Conservation (phyloP, 2,888 invertebrate genomes). For the Drosophila limbata region DNA sequence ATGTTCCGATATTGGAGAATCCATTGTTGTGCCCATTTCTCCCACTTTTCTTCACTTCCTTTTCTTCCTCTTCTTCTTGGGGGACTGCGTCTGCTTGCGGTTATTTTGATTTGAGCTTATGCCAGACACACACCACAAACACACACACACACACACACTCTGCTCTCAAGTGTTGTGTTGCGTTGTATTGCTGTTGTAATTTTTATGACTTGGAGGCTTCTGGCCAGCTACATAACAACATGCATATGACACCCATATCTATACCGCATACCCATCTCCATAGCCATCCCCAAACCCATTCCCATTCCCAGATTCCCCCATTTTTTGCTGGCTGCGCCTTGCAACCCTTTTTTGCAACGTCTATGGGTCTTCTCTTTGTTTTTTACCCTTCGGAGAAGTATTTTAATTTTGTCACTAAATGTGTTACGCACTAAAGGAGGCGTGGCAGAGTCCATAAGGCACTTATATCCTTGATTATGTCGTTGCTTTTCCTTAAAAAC, state of each 20-base stretch:
- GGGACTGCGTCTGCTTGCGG: constrained; percentile 44
- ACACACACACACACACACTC: constrained; percentile 4
- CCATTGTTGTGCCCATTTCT: constrained; percentile 9
- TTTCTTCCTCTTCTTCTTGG: not conserved
- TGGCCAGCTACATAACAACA: constrained; percentile 11
- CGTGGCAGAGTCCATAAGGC: no score
- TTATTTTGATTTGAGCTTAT: constrained; percentile 61
- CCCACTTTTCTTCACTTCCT: not conserved
- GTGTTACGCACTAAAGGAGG: not conserved
- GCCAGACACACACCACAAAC: constrained; percentile 22
- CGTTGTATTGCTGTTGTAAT: constrained; percentile 45
- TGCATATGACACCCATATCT: constrained; percentile 4
- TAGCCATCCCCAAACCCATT: not conserved
- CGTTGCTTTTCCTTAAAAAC: no score
- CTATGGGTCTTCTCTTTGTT: constrained; percentile 20
- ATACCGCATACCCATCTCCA: not conserved
- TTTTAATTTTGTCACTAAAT: not conserved
- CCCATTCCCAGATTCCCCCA: not conserved
- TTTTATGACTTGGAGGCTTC: constrained; percentile 53
- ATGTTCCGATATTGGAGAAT: constrained; percentile 5
- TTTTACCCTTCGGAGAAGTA: not conserved
- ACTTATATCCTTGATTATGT: no score
- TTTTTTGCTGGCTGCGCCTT: constrained; percentile 32
- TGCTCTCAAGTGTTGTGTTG: constrained; percentile 37
- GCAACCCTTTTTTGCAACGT: constrained; percentile 45